Percentiles rank a stretch among this genome's conserved stretches.
Conservation (phyloP, 2,113 vertebrate genomes). For the Cheirogaleus medius region DNA sequence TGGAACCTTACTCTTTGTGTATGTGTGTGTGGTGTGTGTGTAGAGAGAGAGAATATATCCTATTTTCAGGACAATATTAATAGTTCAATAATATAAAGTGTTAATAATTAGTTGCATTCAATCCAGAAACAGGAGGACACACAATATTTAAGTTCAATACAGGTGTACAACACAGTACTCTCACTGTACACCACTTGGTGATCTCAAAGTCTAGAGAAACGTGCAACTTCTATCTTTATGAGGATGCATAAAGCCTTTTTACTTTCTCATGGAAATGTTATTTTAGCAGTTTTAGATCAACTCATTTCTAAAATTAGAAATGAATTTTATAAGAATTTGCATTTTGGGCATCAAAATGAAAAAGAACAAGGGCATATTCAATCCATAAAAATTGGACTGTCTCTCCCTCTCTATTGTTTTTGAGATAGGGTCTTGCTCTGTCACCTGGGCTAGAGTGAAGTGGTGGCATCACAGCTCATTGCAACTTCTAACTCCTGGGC, state of each 20-base stretch:
- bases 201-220: constrained; percentile 27
- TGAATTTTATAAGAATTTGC: constrained; percentile 30
- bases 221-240: background rate
- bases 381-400: background rate
- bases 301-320: constrained; percentile 33
- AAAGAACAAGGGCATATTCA: background rate
- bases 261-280: background rate
- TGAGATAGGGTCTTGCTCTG: background rate
- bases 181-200: background rate
- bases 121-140: background rate
- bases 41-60: background rate
- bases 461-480: too few relatives aligned
- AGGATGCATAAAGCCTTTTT: background rate
- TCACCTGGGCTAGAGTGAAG: too few relatives aligned
- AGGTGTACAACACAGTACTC: background rate
- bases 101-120: background rate
- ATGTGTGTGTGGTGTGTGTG: background rate
- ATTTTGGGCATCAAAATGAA: constrained; percentile 33
- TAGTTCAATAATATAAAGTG: background rate
- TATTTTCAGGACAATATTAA: background rate
- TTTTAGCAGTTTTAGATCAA: background rate
- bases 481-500: too few relatives aligned
- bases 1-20: background rate
- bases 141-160: background rate
- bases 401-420: background rate